phyloP scores from a whole-genome alignment of 2,888 invertebrate species.

The Diplolepis rosae region DNA sequence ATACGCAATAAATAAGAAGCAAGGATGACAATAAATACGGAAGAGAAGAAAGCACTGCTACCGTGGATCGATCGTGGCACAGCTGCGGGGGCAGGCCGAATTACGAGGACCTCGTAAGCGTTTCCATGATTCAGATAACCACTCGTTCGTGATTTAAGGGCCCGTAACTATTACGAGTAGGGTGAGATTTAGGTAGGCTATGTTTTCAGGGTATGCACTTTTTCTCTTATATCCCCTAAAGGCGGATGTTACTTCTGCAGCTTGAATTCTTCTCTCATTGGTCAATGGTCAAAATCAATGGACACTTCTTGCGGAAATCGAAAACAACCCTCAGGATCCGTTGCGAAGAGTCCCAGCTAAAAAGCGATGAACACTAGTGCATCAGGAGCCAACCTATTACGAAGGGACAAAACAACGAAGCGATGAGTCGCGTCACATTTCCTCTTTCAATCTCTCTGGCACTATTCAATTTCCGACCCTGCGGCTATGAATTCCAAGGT shows the following conservation, averaged over 20 bases:
- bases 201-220: conserved; percentile 26
- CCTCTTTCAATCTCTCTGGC: conserved; percentile 64
- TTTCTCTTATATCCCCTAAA: conserved; percentile 33
- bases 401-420: conserved; percentile 55
- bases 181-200: conserved; percentile 17
- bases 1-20: conserved; percentile 43
- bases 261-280: neutral
- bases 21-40: conserved; percentile 48
- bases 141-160: conserved; percentile 23
- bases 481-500: conserved; percentile 51
- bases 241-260: conserved; percentile 23
- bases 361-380: neutral
- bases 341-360: neutral
- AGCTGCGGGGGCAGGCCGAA: conserved; percentile 15
- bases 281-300: neutral
- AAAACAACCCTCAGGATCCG: conserved; percentile 8
- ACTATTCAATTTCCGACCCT: conserved; percentile 68
- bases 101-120: conserved; percentile 25
- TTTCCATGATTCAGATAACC: conserved; percentile 32
- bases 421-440: conserved; percentile 63
- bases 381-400: conserved; percentile 37
- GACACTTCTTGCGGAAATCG: conserved; percentile 8
- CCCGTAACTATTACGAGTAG: conserved; percentile 9
- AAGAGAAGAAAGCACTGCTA: conserved; percentile 37
- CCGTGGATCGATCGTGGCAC: conserved; percentile 1